phyloP scores from a whole-genome alignment of 2,888 invertebrate species.

The Sepiola atlantica region DNA sequence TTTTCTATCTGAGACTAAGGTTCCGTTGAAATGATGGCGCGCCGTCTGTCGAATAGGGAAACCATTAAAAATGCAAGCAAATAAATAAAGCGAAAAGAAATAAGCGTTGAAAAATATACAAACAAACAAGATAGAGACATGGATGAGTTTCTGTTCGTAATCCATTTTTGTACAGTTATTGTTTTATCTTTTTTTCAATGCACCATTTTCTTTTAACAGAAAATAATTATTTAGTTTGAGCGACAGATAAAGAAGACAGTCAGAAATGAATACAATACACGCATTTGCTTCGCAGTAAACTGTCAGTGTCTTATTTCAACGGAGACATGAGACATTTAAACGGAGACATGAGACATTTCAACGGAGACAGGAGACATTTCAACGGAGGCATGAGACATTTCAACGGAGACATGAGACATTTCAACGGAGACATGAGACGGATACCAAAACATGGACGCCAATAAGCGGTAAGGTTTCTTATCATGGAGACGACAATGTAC shows the following conservation, averaged over 20 bases:
- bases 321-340: background rate
- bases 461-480: background rate
- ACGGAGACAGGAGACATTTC: background rate
- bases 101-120: background rate
- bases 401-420: background rate
- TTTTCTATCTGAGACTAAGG: background rate
- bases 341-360: background rate
- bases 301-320: background rate
- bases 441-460: background rate
- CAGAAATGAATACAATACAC: background rate
- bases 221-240: background rate
- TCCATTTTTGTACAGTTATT: too few species aligned
- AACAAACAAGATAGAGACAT: background rate
- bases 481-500: background rate
- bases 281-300: background rate
- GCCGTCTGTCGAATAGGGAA: background rate
- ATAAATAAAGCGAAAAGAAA: background rate
- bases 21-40: background rate
- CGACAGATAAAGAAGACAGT: background rate
- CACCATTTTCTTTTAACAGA: background rate
- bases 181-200: background rate
- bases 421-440: background rate
- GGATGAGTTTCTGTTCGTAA: background rate
- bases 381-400: background rate
- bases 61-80: background rate